Conservation (phyloP, 2,888 invertebrate genomes). For the Clepsis dumicolana region DNA sequence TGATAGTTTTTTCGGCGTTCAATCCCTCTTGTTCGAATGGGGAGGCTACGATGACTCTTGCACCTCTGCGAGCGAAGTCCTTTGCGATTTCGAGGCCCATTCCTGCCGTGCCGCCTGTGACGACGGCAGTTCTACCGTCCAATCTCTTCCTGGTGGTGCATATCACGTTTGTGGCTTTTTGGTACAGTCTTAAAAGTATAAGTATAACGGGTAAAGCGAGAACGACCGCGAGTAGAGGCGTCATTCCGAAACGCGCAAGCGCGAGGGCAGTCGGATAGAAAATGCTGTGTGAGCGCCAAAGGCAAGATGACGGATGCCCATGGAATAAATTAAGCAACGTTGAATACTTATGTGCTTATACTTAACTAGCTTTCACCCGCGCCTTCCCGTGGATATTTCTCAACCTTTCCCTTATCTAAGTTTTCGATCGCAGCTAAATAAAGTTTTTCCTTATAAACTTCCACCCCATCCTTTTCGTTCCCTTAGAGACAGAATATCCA, state of each 20-base stretch:
- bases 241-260: background rate
- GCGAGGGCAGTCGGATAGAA: background rate
- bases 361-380: too few species aligned
- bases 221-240: background rate
- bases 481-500: too few species aligned
- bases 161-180: constrained; percentile 73
- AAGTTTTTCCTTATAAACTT: too few species aligned
- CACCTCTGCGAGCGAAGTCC: constrained; percentile 75
- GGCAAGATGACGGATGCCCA: background rate
- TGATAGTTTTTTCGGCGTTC: constrained; percentile 85
- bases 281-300: background rate
- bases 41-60: constrained; percentile 75
- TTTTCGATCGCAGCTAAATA: too few species aligned
- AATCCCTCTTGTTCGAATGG: constrained; percentile 73
- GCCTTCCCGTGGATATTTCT: too few species aligned
- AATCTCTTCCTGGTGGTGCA: constrained; percentile 73
- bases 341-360: too few species aligned
- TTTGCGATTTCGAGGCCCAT: constrained; percentile 76
- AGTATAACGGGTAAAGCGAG: background rate
- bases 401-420: too few species aligned
- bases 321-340: background rate
- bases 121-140: constrained; percentile 70
- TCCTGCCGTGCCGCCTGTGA: constrained; percentile 76
- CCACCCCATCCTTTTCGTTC: too few species aligned
- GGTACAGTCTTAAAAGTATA: constrained; percentile 60